Base-by-base conservation (phyloP, 2,888 invertebrate genomes). In the Metellina segmentata region DNA sequence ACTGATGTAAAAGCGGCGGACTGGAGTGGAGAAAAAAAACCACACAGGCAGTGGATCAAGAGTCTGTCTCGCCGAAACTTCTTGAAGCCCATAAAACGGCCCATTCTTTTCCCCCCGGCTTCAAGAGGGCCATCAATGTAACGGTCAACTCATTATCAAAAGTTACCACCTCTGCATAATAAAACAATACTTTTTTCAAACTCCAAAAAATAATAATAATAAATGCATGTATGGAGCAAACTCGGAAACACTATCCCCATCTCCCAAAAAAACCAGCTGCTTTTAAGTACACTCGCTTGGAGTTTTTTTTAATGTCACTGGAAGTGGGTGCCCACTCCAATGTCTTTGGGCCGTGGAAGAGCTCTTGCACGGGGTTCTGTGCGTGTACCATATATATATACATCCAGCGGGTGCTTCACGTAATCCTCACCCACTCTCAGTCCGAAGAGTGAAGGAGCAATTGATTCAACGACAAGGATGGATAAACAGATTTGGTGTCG, bases 401-500 rank as follows among this genome's bases (percentile, higher is more conserved):
- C 74, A 85, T 69, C 51, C 52, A 72, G 71, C 20, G 78, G 61
- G 79, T 87, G 87, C 34, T 81, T 79, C 52, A 85, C 61, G 75
- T 85, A 85, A 85, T 78, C 79, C 34, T 13, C 83, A 34, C 34
- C 53, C n/a, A n/a, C 48, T 52, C 49, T 11, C 49, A 20, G 19
- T 20, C 16, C 49, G 13, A 11, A 7, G 7, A 19, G 34, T 78
- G 71, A 53, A 79, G 52, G 91, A 85, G 79, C 83, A 88, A 89
- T 89, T 89, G 88, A 79, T 85, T 91, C 85, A 82, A 87, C 82
- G 61, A 83, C 87, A 51, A 53, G 89, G 72, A 51, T 72, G 83
- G 85, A 82, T 83, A 85, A 92, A 92, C 87, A 92, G 92, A 92
- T 92, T 89, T 75, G 72, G 77, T 92, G 79, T 85, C 92, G 20